Evolutionary conservation across 2,113 vertebrate genomes (phyloP).

Genomic region (Hoplias malabaricus): DNA sequence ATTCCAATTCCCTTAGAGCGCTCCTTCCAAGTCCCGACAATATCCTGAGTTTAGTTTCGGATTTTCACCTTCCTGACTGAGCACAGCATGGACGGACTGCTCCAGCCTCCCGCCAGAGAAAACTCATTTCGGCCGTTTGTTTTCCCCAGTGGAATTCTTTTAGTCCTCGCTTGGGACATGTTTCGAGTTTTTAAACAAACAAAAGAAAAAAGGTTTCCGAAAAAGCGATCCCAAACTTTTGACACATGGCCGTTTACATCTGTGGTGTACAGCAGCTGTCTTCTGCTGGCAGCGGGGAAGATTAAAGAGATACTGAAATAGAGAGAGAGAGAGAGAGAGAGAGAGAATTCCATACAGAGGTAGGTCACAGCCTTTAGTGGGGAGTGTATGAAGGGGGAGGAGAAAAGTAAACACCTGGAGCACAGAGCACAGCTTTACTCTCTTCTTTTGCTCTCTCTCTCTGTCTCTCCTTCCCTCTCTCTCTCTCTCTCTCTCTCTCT

Average conservation of each 20-base stretch:
- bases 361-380: conserved; percentile 7
- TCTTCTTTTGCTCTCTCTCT: neutral
- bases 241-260: neutral
- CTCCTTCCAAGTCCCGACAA: too few species aligned
- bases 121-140: too few species aligned
- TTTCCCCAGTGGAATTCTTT: too few species aligned
- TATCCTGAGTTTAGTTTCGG: too few species aligned
- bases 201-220: too few species aligned
- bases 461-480: neutral
- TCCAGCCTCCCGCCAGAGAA: too few species aligned
- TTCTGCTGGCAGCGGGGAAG: neutral
- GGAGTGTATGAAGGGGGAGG: neutral
- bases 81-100: too few species aligned
- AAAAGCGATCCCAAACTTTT: too few species aligned
- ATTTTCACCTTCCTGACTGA: too few species aligned
- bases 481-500: neutral
- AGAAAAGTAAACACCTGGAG: conserved; percentile 65
- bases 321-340: neutral
- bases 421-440: conserved; percentile 56
- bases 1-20: too few species aligned
- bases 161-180: too few species aligned
- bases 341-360: neutral
- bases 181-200: too few species aligned
- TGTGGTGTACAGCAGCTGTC: neutral
- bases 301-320: conserved; percentile 5